These are phyloP conservation scores for Dendrolimus houi DNA, from an alignment of 2,888 invertebrate genomes.

Conservation along the genomic window DNA sequence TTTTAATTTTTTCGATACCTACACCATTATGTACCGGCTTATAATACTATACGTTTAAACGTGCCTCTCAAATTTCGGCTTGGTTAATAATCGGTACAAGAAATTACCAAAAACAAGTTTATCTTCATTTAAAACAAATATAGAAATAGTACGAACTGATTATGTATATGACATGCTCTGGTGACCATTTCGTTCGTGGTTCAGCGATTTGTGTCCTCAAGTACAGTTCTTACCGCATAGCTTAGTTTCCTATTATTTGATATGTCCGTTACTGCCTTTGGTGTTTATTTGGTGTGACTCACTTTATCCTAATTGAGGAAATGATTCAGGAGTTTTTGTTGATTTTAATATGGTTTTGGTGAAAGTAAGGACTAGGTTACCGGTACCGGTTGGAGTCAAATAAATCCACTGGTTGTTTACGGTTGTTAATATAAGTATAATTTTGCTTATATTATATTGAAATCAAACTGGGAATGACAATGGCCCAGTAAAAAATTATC, in stretches of 20 bases:
- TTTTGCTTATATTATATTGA: too few species aligned
- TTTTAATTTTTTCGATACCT: too few species aligned
- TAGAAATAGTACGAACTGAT: constrained; percentile 28
- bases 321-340: not conserved
- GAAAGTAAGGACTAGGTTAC: not conserved
- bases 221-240: not conserved
- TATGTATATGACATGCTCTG: constrained; percentile 45
- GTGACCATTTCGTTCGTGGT: constrained; percentile 40
- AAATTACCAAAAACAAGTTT: not conserved
- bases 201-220: constrained; percentile 31
- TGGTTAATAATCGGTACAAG: too few species aligned
- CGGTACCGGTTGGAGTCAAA: not conserved
- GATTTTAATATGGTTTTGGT: not conserved
- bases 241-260: constrained; percentile 34
- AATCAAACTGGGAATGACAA: too few species aligned
- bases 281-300: constrained; percentile 24
- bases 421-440: too few species aligned
- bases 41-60: too few species aligned
- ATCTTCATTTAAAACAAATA: constrained; percentile 14
- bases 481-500: too few species aligned
- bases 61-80: too few species aligned
- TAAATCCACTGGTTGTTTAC: not conserved
- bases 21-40: too few species aligned
- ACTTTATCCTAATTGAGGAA: constrained; percentile 9
- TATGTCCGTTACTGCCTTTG: constrained; percentile 52